phyloP scores from a whole-genome alignment of 2,888 invertebrate genomes.

The Gymnosoma rotundatum region DNA sequence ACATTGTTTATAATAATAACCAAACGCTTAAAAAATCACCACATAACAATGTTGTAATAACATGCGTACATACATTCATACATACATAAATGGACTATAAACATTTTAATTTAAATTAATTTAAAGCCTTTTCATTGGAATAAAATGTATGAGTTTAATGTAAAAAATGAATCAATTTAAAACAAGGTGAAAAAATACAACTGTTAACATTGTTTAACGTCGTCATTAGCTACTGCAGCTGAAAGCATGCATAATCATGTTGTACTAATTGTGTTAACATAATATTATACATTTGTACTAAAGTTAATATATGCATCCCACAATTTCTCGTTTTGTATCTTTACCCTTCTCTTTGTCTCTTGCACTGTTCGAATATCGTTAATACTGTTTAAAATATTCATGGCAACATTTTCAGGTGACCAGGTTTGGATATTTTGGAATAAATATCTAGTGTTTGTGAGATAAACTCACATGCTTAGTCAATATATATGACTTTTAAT shows the following conservation, averaged over 20 bases:
- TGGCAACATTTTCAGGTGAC: not conserved
- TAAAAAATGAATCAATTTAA: conserved; percentile 1
- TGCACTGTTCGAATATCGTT: not conserved
- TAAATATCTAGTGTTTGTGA: too few species aligned
- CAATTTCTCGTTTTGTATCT: not conserved
- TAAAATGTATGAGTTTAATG: not conserved
- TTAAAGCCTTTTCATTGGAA: conserved; percentile 35
- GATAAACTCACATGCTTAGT: too few species aligned
- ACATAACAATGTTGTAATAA: not conserved
- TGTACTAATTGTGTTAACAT: conserved; percentile 32
- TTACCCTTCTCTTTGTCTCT: not conserved
- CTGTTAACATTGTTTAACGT: conserved; percentile 44
- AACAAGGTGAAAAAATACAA: conserved; percentile 20
- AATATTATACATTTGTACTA: not conserved
- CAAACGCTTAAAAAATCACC: not conserved
- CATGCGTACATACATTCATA: not conserved
- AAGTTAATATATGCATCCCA: not conserved
- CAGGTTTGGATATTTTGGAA: not conserved
- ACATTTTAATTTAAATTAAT: conserved; percentile 54
- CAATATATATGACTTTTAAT: too few species aligned
- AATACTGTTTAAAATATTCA: conserved; percentile 8
- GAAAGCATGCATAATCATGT: conserved; percentile 52
- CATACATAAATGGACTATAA: not conserved
- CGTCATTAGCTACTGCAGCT: conserved; percentile 34
- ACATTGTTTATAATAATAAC: not conserved